Evolutionary conservation across 2,888 invertebrate species (phyloP), one percentile per base, ranked within the genome.

Genomic region (Craniophora ligustri): DNA sequence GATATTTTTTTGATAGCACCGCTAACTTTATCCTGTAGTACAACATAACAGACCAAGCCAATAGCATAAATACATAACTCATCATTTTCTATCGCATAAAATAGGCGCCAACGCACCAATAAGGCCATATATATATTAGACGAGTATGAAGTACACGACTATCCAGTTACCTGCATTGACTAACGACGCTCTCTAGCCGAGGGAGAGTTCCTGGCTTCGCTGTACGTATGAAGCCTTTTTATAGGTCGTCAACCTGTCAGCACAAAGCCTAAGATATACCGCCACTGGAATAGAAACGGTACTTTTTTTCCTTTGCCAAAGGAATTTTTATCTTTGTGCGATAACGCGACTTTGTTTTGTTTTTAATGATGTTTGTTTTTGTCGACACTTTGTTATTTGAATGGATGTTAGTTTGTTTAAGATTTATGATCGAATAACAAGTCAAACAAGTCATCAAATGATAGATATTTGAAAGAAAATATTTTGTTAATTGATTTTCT

Each of bases 241-340:
- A 88, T 88, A 84, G 85, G 86, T 89, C 89, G 81, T 89, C 84
- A 86, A 88, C 88, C 87, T 82, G 81, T 74, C 78, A 76, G 64
- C 68, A 61, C 60, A 67, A 76, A 75, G 61, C 65, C 59, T 68
- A 72, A 72, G 72, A 70, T 73, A 61, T 73, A 75, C 61, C 45
- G 68, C 60, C 59, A 64, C 73, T 71, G 66, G 68, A 70, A 70
- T 47, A 53, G 71, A 48, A 28, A 35, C 28, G 47, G 14, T 35
- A 8, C 34, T 57, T 55, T 66, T 72, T 61, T 62, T n/a, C n/a
- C 36, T 23, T 36, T 5, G 11, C 26, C 41, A 39, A 50, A 44
- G 28, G 40, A 36, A 48, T 48, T 47, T 48, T 42, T 23, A 26
- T 34, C 14, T 26, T 15, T 1, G 13, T 13, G 5, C 14, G 7